Conservation (phyloP, 2,113 vertebrate genomes). For the Pontoporia blainvillei region DNA sequence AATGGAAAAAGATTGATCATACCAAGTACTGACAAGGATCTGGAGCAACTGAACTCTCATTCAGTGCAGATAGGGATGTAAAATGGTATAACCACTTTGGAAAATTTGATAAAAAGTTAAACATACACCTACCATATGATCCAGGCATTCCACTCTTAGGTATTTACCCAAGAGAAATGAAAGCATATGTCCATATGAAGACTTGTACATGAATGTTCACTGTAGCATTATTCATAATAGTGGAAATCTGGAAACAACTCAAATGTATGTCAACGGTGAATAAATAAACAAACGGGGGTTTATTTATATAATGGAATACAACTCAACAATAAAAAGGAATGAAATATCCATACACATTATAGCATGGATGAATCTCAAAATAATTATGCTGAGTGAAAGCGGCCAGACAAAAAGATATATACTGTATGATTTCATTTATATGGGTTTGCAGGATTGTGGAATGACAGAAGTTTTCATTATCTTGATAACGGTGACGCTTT, state of each 20-base stretch:
- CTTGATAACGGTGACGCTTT: neutral
- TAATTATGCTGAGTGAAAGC: neutral
- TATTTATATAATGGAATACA: neutral
- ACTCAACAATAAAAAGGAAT: neutral
- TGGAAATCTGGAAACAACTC: neutral
- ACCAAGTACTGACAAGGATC: neutral
- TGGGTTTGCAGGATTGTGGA: neutral
- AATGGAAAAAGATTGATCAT: neutral
- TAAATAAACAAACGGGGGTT: neutral
- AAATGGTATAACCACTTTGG: neutral
- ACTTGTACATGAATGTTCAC: neutral
- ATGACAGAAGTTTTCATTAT: neutral
- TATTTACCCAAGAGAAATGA: neutral
- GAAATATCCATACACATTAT: neutral
- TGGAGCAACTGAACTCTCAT: neutral
- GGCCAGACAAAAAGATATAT: neutral
- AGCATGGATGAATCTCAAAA: neutral
- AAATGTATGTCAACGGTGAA: neutral
- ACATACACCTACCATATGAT: neutral
- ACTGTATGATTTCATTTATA: neutral
- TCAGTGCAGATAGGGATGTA: neutral
- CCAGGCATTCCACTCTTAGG: neutral
- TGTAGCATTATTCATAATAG: neutral
- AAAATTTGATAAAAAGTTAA: neutral
- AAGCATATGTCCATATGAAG: neutral